phyloP scores from a whole-genome alignment of 2,888 invertebrate species.

The Drosophila neutralis region DNA sequence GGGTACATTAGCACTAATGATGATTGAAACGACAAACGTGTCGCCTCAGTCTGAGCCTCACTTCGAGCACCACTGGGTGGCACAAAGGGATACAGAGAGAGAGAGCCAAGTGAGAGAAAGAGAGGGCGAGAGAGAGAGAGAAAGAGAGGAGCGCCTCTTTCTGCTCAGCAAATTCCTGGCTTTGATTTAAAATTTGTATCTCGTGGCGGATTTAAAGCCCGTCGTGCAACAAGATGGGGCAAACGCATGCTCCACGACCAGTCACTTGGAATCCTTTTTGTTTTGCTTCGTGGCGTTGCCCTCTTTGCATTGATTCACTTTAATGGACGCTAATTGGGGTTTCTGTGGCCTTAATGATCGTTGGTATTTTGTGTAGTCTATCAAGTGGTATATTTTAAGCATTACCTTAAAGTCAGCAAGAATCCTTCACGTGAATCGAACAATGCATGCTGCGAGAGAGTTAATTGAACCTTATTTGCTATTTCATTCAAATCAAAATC shows the following conservation, averaged over 20 bases:
- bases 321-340: constrained; percentile 73
- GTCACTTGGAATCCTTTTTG: constrained; percentile 35
- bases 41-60: constrained; percentile 55
- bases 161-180: constrained; percentile 55
- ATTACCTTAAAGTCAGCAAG: constrained; percentile 7
- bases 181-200: constrained; percentile 75
- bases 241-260: constrained; percentile 26
- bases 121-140: background rate
- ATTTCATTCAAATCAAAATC: background rate
- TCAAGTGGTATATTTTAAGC: constrained; percentile 55
- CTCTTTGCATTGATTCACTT: constrained; percentile 72
- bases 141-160: constrained; percentile 16
- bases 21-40: constrained; percentile 85
- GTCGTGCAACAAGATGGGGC: constrained; percentile 10
- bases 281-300: constrained; percentile 25
- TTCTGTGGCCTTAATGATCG: constrained; percentile 63
- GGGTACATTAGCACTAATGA: constrained; percentile 85
- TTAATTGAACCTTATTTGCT: background rate
- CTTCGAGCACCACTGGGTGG: constrained; percentile 4
- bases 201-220: constrained; percentile 42
- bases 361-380: constrained; percentile 71
- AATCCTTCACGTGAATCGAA: background rate
- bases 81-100: background rate
- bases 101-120: constrained; percentile 9
- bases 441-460: background rate